phyloP scores from a whole-genome alignment of 1,140 invertebrate species.

The Papilio polyxenes region DNA sequence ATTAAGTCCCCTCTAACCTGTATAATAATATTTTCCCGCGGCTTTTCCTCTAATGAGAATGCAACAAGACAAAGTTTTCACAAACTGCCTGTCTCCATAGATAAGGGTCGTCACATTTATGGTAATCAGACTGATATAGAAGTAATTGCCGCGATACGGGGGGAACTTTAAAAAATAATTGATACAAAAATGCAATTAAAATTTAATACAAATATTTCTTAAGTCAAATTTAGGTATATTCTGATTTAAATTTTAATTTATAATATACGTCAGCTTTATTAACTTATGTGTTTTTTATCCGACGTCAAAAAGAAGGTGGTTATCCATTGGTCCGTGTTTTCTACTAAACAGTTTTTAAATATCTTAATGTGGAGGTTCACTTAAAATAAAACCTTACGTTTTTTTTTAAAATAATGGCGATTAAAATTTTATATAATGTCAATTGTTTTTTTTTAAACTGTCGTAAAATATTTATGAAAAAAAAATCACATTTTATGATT shows the following conservation, averaged over 20 bases:
- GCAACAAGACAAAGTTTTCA: constrained; percentile 76
- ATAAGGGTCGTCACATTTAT: constrained; percentile 74
- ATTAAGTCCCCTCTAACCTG: background rate
- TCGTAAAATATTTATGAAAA: no score
- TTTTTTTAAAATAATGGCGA: no score
- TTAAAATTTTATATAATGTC: no score
- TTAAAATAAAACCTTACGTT: no score
- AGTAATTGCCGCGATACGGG: constrained; percentile 41
- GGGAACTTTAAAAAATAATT: background rate
- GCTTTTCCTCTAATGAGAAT: constrained; percentile 60
- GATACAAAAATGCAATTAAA: background rate
- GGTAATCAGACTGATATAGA: constrained; percentile 61
- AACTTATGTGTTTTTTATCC: no score
- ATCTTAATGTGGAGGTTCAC: no score
- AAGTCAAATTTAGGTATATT: background rate
- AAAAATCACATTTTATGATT: no score
- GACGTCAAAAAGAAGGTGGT: no score
- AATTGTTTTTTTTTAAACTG: no score
- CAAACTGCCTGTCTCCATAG: constrained; percentile 68
- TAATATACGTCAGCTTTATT: background rate
- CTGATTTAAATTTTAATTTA: background rate
- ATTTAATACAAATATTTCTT: background rate
- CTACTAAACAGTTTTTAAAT: no score
- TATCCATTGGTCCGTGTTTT: no score
- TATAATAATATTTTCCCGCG: background rate